Percentiles rank a stretch among this genome's conserved stretches.
Conservation (phyloP, 2,113 vertebrate genomes). For the Cariama cristata region DNA sequence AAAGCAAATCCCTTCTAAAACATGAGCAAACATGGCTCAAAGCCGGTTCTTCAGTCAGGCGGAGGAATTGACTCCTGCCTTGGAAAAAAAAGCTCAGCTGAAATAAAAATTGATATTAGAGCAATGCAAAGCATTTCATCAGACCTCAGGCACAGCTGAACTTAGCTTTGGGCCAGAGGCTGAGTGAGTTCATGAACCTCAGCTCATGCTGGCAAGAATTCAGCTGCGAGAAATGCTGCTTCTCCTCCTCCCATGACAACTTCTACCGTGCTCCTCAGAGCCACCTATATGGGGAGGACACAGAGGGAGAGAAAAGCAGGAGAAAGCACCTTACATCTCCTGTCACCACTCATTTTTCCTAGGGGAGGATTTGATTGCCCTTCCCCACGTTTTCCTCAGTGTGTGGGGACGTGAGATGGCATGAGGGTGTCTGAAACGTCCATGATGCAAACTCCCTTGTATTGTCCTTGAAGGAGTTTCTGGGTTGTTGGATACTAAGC, state of each 20-base stretch:
- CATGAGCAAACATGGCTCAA: background rate
- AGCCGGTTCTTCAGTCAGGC: background rate
- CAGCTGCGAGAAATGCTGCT: constrained; percentile 11
- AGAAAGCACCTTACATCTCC: background rate
- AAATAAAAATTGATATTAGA: constrained; percentile 31
- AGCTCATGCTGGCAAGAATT: background rate
- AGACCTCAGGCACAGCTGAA: background rate
- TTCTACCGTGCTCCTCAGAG: background rate
- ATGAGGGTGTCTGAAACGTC: background rate
- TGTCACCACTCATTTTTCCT: background rate
- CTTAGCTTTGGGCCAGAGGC: constrained; percentile 30
- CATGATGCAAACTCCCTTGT: background rate
- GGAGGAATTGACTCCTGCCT: background rate
- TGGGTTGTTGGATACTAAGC: background rate
- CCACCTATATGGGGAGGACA: background rate
- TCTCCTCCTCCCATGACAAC: background rate
- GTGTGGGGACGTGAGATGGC: background rate
- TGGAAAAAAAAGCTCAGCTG: background rate
- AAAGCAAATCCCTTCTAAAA: constrained; percentile 18
- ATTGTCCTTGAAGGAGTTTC: background rate
- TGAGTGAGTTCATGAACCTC: constrained; percentile 27
- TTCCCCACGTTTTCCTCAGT: background rate
- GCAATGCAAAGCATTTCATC: constrained; percentile 15
- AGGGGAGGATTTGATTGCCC: background rate
- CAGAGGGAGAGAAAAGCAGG: background rate